These are phyloP conservation scores for Hipposideros larvatus DNA, from an alignment of 2,797 vertebrate genomes.

Conservation along the genomic window DNA sequence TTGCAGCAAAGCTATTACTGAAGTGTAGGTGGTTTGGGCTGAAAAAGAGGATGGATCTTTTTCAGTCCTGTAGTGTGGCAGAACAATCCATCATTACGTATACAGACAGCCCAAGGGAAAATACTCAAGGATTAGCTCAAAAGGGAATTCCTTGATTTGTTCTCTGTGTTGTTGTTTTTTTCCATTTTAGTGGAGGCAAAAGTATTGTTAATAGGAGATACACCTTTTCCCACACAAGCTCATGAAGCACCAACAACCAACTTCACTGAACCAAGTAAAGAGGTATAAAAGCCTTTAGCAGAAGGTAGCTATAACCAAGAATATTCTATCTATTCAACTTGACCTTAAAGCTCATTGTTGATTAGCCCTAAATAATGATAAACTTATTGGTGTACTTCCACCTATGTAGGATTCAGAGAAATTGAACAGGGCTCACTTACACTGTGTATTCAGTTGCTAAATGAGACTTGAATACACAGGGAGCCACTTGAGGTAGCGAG, in stretches of 20 bases:
- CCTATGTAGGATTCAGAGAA: neutral
- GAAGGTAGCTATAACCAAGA: slow-evolving; percentile 52
- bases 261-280: slow-evolving; percentile 45
- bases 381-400: neutral
- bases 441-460: slow-evolving; percentile 49
- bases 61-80: slow-evolving; percentile 60
- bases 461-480: slow-evolving; percentile 29
- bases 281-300: slow-evolving; percentile 42
- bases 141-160: slow-evolving; percentile 70
- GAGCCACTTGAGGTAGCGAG: neutral
- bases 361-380: slow-evolving; percentile 60
- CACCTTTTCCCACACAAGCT: neutral
- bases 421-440: neutral
- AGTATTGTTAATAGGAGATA: slow-evolving; percentile 18
- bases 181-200: slow-evolving; percentile 62
- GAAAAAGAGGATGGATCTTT: slow-evolving; percentile 70
- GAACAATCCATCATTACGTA: slow-evolving; percentile 72
- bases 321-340: slow-evolving; percentile 55
- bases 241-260: neutral
- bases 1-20: slow-evolving; percentile 66
- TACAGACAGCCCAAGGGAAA: slow-evolving; percentile 59
- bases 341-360: slow-evolving; percentile 42
- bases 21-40: slow-evolving; percentile 52
- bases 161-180: slow-evolving; percentile 53
- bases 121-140: slow-evolving; percentile 64